These are phyloP conservation scores for Homarus gammarus DNA, from an alignment of 2,888 invertebrate species.

Conservation along the genomic window DNA sequence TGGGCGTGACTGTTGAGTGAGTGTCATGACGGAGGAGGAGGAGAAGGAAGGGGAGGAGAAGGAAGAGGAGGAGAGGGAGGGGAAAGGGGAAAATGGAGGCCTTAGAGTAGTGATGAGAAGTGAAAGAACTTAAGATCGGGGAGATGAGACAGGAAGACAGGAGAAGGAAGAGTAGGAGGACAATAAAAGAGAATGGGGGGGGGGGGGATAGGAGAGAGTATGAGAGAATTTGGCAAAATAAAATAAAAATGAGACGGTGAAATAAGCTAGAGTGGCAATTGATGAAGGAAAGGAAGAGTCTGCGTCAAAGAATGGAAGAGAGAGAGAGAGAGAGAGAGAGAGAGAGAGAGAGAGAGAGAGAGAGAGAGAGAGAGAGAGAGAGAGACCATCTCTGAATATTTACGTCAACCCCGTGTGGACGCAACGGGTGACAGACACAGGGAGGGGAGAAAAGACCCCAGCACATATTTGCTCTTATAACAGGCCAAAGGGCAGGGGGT, in stretches of 20 bases:
- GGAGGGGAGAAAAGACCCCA: background rate
- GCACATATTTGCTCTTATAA: background rate
- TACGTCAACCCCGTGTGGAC: background rate
- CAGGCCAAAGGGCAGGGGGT: background rate
- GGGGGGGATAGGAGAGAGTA: too few species aligned
- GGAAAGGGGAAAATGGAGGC: background rate
- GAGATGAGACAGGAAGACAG: too few species aligned
- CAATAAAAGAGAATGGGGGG: background rate
- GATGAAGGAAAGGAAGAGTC: too few species aligned
- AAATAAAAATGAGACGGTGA: too few species aligned
- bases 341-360: background rate
- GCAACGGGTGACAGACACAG: background rate
- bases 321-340: background rate
- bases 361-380: slow-evolving; percentile 14
- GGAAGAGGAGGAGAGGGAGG: background rate
- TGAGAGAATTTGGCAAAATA: too few species aligned
- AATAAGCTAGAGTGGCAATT: too few species aligned
- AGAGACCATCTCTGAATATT: background rate
- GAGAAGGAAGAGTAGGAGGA: background rate
- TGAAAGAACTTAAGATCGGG: too few species aligned
- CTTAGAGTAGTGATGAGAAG: too few species aligned
- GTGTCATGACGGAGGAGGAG: background rate
- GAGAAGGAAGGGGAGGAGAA: background rate
- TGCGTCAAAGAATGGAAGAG: too few species aligned
- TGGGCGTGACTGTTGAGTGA: background rate